Evolutionary conservation across 2,888 invertebrate species (phyloP).

Genomic region (Malacosoma neustria): DNA sequence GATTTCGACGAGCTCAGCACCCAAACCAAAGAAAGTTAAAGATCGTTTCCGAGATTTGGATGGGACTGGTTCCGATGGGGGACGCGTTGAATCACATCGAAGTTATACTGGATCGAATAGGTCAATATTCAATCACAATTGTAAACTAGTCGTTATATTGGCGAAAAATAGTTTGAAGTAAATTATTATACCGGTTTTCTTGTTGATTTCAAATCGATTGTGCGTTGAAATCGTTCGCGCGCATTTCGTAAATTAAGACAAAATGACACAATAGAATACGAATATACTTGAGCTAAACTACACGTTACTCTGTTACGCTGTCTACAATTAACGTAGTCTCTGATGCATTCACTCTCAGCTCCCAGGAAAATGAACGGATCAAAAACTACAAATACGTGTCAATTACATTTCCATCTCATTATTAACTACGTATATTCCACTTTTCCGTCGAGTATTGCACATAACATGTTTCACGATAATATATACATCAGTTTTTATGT

Average conservation of each 20-base stretch:
- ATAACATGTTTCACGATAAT: slow-evolving; percentile 40
- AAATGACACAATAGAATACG: slow-evolving; percentile 28
- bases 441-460: slow-evolving; percentile 50
- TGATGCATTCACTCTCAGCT: slow-evolving; percentile 29
- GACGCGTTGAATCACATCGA: too few relatives aligned
- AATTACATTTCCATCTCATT: slow-evolving; percentile 14
- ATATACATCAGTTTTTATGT: slow-evolving; percentile 40
- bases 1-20: too few relatives aligned
- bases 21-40: too few relatives aligned
- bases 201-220: too few relatives aligned
- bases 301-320: slow-evolving; percentile 28
- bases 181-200: too few relatives aligned
- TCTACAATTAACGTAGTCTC: slow-evolving; percentile 25
- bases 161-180: too few relatives aligned
- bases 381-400: slow-evolving; percentile 16
- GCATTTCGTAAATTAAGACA: slow-evolving; percentile 25
- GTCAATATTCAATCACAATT: too few relatives aligned
- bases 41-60: too few relatives aligned
- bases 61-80: too few relatives aligned
- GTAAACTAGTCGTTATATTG: too few relatives aligned
- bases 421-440: slow-evolving; percentile 36
- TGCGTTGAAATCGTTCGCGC: neutral
- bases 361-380: slow-evolving; percentile 30
- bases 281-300: slow-evolving; percentile 24
- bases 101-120: too few relatives aligned